phyloP scores from a whole-genome alignment of 2,888 invertebrate species.

The Sinopyrophorus schimmeli region DNA sequence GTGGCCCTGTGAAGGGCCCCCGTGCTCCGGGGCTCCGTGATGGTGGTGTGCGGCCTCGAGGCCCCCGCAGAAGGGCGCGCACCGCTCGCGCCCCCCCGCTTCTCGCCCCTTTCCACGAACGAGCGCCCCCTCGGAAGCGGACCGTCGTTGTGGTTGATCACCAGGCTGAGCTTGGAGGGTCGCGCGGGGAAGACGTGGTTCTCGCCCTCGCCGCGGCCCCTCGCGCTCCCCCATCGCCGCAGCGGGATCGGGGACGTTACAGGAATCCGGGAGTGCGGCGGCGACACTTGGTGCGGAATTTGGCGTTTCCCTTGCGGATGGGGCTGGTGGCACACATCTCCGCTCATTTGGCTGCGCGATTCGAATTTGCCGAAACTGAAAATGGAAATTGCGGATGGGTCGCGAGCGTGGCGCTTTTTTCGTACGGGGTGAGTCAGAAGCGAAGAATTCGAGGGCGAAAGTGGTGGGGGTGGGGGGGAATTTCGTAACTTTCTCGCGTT shows the following conservation, averaged over 20 bases:
- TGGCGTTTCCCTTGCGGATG: conserved; percentile 19
- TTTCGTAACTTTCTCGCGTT: too few relatives aligned
- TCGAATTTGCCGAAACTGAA: conserved; percentile 9
- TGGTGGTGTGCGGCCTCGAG: conserved; percentile 61
- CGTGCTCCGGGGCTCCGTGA: conserved; percentile 61
- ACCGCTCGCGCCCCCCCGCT: conserved; percentile 58
- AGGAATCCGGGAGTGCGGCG: conserved; percentile 31
- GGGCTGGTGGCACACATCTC: conserved; percentile 29
- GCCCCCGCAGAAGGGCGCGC: conserved; percentile 50
- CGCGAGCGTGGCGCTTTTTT: too few relatives aligned
- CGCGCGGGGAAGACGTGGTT: conserved; percentile 6
- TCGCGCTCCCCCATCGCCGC: conserved; percentile 68
- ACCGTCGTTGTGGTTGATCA: conserved; percentile 6
- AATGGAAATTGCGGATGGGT: too few relatives aligned
- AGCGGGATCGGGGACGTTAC: conserved; percentile 50
- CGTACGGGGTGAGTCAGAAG: too few relatives aligned
- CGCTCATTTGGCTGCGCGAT: conserved; percentile 31
- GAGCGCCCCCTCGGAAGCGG: conserved; percentile 46
- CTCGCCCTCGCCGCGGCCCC: conserved; percentile 42
- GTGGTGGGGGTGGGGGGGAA: too few relatives aligned
- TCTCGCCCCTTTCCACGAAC: conserved; percentile 50
- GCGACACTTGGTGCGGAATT: conserved; percentile 24
- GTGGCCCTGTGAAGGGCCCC: conserved; percentile 47
- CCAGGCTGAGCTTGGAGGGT: conserved; percentile 7
- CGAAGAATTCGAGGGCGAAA: too few relatives aligned